Percentiles rank a stretch among this genome's conserved stretches.
phyloP scores from a whole-genome alignment of 2,797 vertebrate species.

The Diplodus puntazzo region DNA sequence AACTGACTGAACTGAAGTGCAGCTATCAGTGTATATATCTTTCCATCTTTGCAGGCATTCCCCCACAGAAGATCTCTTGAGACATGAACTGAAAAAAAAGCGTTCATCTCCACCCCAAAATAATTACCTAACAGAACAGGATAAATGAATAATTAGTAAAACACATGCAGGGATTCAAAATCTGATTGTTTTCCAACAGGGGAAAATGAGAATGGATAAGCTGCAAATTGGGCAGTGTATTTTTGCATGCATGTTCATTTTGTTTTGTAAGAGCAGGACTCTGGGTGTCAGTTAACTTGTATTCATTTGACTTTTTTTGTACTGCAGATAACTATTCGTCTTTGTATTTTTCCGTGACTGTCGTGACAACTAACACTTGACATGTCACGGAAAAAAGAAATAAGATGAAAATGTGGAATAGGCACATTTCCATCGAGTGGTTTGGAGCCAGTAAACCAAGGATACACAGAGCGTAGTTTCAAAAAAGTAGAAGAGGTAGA shows the following conservation, averaged over 20 bases:
- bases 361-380: too few relatives aligned
- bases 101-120: conserved; percentile 34
- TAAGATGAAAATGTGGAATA: too few relatives aligned
- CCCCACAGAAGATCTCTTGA: background rate
- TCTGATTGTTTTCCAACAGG: conserved; percentile 9
- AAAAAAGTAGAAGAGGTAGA: too few relatives aligned
- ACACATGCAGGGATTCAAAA: background rate
- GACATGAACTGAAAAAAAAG: conserved; percentile 34
- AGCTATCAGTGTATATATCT: conserved; percentile 12
- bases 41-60: conserved; percentile 6
- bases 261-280: background rate
- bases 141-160: conserved; percentile 1
- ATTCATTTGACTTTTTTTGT: background rate
- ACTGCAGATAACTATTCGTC: background rate
- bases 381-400: too few relatives aligned
- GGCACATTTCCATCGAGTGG: too few relatives aligned
- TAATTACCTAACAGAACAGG: conserved; percentile 5
- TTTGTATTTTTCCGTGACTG: background rate
- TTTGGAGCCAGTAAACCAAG: too few relatives aligned
- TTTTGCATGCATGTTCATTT: background rate
- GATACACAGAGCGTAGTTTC: too few relatives aligned
- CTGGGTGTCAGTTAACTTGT: background rate
- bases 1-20: conserved; percentile 30
- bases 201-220: background rate
- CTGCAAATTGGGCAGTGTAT: background rate